Evolutionary conservation across 2,113 vertebrate genomes (phyloP), one percentile per base, ranked within the genome.

Genomic region (Telmatochromis sp.): DNA sequence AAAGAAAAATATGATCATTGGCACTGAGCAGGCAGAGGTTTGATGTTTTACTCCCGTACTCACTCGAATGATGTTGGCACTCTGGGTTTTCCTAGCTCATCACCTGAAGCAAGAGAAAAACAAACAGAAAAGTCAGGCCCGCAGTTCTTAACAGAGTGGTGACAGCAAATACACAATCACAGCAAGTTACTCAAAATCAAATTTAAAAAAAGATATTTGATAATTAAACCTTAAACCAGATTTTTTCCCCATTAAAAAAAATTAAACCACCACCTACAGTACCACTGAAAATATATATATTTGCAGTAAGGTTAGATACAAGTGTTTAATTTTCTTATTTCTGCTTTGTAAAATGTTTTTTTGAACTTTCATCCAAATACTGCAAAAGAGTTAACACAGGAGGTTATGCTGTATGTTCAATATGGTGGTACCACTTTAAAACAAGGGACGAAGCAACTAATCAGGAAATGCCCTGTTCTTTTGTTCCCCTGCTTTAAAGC

Each of bases 51-150:
- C 98, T 50, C 23, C 42, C 31, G 17, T 50, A 50, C 73, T 98
- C 97, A 99, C 98, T 99, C 98, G 63, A 95, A 87, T 81, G 97
- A 90, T 81, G 95, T 87, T 83, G 96, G 95, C 86, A 94, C 90
- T 93, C 97, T 97, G 86, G 96, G 82, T 91, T 97, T 98, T 87
- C 95, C 95, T 93, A 99, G 95, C 88, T 99, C 98, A 93, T 99
- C 98, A 95, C 96, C 98, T 99, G 94, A 93, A 94, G 92, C 11
- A 31, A 84, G 42, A 93, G 71, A 82, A 83, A 92, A 87, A 89
- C 21, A 89, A 91, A 81, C 50, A 50, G 10, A 71, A 37, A 84
- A 31, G 35, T 19, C 9, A 71, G 21, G 82, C 6, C 12, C 6
- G 5, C 45, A 33, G 12, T 11, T 10, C n/a, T 11, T 35, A 53